A percentile compares a stretch with the other conserved stretches of the same genome.
These are phyloP conservation scores for Ridgeia piscesae DNA, from an alignment of 1,140 invertebrate genomes.

Conservation along the genomic window DNA sequence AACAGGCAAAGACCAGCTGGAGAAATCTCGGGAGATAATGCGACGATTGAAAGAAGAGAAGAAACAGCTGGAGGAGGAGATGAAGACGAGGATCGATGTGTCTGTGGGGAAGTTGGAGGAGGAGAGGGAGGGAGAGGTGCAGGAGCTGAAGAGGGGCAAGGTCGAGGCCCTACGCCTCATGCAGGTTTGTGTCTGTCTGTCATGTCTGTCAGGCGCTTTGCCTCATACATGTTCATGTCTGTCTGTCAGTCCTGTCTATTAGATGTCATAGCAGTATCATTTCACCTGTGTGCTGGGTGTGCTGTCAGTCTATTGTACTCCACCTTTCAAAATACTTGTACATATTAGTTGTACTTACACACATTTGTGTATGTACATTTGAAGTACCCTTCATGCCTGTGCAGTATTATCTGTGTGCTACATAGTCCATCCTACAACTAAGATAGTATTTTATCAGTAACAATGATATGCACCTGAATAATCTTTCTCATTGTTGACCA, in stretches of 20 bases:
- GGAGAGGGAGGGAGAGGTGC: slow-evolving; percentile 54
- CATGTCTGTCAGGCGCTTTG: slow-evolving; percentile 46
- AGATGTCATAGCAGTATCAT: too few relatives aligned
- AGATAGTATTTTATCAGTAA: too few relatives aligned
- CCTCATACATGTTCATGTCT: slow-evolving; percentile 52
- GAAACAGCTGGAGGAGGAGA: slow-evolving; percentile 39
- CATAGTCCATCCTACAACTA: too few relatives aligned
- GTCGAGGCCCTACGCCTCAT: slow-evolving; percentile 56
- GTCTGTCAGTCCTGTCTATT: too few relatives aligned
- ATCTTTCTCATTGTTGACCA: too few relatives aligned
- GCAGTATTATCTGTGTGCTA: too few relatives aligned
- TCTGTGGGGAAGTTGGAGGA: slow-evolving; percentile 53
- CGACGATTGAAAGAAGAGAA: slow-evolving; percentile 53
- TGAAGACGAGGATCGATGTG: slow-evolving; percentile 41
- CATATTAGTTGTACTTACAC: too few relatives aligned
- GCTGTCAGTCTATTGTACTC: not conserved
- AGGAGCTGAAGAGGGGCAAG: slow-evolving; percentile 60
- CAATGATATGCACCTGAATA: too few relatives aligned
- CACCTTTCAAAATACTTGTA: too few relatives aligned
- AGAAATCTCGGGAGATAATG: slow-evolving; percentile 55
- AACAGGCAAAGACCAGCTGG: slow-evolving; percentile 50
- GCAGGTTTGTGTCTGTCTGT: slow-evolving; percentile 43
- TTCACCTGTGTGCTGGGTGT: not conserved
- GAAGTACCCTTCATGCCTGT: too few relatives aligned
- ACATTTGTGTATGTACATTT: too few relatives aligned